phyloP scores from a whole-genome alignment of 1,140 invertebrate species.

The Diachasmimorpha longicaudata region DNA sequence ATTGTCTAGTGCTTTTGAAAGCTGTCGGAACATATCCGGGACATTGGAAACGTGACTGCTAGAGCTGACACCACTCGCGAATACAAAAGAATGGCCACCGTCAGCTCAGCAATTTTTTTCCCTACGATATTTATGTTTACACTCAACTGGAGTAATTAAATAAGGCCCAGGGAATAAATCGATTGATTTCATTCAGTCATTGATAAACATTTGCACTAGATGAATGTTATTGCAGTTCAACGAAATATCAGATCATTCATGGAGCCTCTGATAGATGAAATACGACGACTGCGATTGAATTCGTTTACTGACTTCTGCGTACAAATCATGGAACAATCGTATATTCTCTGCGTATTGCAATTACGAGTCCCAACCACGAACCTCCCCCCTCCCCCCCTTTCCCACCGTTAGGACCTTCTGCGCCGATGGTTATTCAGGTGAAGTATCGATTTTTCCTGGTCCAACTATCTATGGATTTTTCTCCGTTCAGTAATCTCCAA shows the following conservation, averaged over 20 bases:
- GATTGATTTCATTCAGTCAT: too few relatives aligned
- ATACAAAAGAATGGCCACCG: neutral
- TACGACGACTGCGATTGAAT: constrained; percentile 24
- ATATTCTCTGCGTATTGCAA: constrained; percentile 25
- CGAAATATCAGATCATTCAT: too few relatives aligned
- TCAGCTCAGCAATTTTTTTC: neutral
- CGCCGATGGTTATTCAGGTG: neutral
- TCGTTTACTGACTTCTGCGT: constrained; percentile 20
- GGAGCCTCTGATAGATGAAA: neutral
- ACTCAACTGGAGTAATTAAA: too few relatives aligned
- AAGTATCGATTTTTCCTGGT: neutral
- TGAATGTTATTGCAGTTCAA: too few relatives aligned
- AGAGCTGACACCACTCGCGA: neutral
- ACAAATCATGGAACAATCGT: constrained; percentile 17
- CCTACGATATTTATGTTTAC: too few relatives aligned
- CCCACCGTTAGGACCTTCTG: neutral
- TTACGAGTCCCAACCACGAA: constrained; percentile 7
- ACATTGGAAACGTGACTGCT: neutral
- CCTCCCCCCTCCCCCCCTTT: neutral
- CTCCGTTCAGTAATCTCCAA: neutral
- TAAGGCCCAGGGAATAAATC: too few relatives aligned
- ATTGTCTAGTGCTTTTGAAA: neutral
- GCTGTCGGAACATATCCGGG: neutral
- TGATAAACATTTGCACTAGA: too few relatives aligned
- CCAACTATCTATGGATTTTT: neutral